phyloP scores from a whole-genome alignment of 2,888 invertebrate genomes.

The Drosophila melanosoma region DNA sequence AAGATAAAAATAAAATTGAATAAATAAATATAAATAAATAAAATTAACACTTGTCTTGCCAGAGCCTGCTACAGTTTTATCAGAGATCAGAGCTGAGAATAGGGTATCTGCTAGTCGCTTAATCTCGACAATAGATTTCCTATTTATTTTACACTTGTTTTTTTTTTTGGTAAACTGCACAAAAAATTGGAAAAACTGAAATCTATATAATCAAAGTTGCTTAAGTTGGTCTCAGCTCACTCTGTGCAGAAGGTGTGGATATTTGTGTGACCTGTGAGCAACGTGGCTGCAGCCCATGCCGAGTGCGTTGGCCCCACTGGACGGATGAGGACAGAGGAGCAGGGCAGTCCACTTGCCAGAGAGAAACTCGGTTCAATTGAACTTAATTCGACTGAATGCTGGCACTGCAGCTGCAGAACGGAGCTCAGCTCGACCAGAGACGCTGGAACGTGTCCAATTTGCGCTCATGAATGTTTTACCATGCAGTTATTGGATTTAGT shows the following conservation, averaged over 20 bases:
- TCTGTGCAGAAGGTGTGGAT: constrained; percentile 67
- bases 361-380: constrained; percentile 19
- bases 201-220: constrained; percentile 71
- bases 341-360: constrained; percentile 24
- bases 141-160: neutral
- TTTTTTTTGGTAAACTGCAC: constrained; percentile 39
- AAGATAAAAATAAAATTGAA: no score
- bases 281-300: constrained; percentile 7
- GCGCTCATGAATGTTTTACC: constrained; percentile 80
- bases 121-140: neutral
- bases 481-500: constrained; percentile 77
- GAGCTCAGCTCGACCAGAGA: constrained; percentile 34
- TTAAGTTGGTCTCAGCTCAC: constrained; percentile 38
- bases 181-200: constrained; percentile 57
- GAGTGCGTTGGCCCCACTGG: constrained; percentile 71
- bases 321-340: constrained; percentile 19
- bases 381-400: constrained; percentile 56
- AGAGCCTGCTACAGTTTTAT: no score
- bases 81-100: neutral
- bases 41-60: no score
- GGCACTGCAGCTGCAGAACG: constrained; percentile 36
- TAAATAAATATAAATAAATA: no score
- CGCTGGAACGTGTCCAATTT: constrained; percentile 76
- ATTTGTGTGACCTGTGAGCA: constrained; percentile 40
- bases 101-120: neutral